These are phyloP conservation scores for Plagodis dolabraria DNA, from an alignment of 2,888 invertebrate species.

Conservation along the genomic window DNA sequence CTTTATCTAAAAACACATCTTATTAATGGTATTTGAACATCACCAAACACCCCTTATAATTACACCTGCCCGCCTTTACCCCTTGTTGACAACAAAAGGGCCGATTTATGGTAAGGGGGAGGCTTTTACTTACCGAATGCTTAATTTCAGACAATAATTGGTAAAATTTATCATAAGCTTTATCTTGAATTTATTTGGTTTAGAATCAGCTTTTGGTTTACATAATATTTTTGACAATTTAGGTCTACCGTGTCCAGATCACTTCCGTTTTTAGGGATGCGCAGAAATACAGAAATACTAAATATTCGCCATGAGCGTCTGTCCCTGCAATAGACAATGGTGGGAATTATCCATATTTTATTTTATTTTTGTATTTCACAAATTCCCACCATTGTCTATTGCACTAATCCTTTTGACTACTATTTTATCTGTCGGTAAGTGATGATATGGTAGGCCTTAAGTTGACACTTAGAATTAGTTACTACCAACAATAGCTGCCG, in stretches of 20 bases:
- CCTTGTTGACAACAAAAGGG: conserved; percentile 29
- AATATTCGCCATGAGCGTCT: too few relatives aligned
- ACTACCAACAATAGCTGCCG: too few relatives aligned
- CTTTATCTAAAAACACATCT: background rate
- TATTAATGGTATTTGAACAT: background rate
- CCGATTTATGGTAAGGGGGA: conserved; percentile 39
- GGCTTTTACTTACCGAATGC: conserved; percentile 40
- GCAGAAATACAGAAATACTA: too few relatives aligned
- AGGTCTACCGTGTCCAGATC: too few relatives aligned
- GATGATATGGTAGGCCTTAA: background rate
- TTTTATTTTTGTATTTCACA: too few relatives aligned
- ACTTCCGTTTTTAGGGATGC: too few relatives aligned
- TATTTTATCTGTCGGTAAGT: background rate
- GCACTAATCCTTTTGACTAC: too few relatives aligned
- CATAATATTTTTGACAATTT: conserved; percentile 18
- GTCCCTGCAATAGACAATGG: too few relatives aligned
- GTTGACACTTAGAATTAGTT: background rate
- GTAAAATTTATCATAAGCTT: conserved; percentile 42
- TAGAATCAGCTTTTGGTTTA: conserved; percentile 25
- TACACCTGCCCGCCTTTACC: conserved; percentile 4
- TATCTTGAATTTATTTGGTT: conserved; percentile 12
- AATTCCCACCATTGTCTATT: too few relatives aligned
- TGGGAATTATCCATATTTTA: too few relatives aligned
- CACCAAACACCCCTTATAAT: conserved; percentile 2
- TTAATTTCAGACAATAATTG: conserved; percentile 46